Percentiles rank a stretch among this genome's conserved stretches.
Conservation (phyloP, 53 echinoderm and acorn worm genomes). For the Holothuria leucospilota region DNA sequence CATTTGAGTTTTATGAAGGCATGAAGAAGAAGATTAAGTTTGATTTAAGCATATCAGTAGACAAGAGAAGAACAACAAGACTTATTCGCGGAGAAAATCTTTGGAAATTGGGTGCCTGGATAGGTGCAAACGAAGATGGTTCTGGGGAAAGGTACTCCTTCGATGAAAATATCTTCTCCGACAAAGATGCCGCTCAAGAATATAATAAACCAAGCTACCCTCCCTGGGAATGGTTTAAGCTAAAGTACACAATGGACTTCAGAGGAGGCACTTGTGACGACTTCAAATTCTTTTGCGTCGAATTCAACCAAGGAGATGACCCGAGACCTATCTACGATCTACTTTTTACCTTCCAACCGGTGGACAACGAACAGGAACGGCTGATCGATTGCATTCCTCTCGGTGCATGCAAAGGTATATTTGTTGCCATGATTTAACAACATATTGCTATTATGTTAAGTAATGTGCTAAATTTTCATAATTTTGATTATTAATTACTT, state of each 20-base stretch:
- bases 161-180: background rate
- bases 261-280: conserved; percentile 26
- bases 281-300: conserved; percentile 33
- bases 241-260: conserved; percentile 1
- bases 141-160: conserved; percentile 12
- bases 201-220: conserved; percentile 28
- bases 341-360: background rate
- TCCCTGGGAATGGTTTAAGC: conserved; percentile 16
- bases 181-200: background rate
- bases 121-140: conserved; percentile 34
- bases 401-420: background rate
- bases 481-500: no score
- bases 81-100: conserved; percentile 13
- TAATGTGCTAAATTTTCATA: no score
- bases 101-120: conserved; percentile 46
- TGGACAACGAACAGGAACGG: conserved; percentile 13
- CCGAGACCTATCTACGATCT: conserved; percentile 4
- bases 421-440: no score
- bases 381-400: conserved; percentile 27
- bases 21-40: background rate
- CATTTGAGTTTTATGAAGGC: conserved; percentile 21
- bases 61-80: conserved; percentile 12
- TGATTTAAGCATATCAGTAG: conserved; percentile 5
- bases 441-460: no score
- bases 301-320: conserved; percentile 12